phyloP scores from a whole-genome alignment of 2,888 invertebrate species.

The Brachynemurus nebulosus region DNA sequence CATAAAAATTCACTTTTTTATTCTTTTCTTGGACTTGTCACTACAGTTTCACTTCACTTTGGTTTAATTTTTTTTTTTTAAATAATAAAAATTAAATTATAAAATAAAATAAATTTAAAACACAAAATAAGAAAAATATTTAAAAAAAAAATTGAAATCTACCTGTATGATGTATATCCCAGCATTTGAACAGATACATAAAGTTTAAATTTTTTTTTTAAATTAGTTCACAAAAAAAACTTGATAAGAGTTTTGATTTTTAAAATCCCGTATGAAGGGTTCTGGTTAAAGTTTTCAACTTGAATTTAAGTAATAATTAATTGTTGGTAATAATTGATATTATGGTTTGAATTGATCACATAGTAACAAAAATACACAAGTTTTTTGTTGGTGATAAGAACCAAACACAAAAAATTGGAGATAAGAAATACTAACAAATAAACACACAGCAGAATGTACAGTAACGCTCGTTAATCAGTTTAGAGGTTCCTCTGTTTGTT shows the following conservation, averaged over 20 bases:
- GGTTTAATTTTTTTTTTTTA: not conserved
- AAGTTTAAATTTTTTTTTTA: constrained; percentile 18
- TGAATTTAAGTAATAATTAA: too few species aligned
- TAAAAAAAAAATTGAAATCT: constrained; percentile 21
- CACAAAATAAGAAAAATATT: not conserved
- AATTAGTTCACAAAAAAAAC: not conserved
- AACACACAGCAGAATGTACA: too few species aligned
- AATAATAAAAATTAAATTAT: not conserved
- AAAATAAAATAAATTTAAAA: not conserved
- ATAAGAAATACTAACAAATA: too few species aligned
- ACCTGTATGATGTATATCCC: constrained; percentile 54
- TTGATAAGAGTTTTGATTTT: not conserved
- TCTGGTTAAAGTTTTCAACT: too few species aligned
- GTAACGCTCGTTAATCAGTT: too few species aligned
- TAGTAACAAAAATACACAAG: too few species aligned
- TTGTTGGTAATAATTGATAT: too few species aligned
- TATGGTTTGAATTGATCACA: too few species aligned
- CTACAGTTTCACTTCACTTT: not conserved
- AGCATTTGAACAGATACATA: constrained; percentile 47
- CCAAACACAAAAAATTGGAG: too few species aligned
- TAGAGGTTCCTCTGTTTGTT: too few species aligned
- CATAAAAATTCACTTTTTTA: not conserved
- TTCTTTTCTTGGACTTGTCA: not conserved
- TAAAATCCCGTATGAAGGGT: too few species aligned
- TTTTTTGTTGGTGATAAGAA: too few species aligned